A percentile compares a stretch with the other conserved stretches of the same genome.
Evolutionary conservation across 1,140 invertebrate species (phyloP).

Genomic region (Hycleus cichorii): DNA sequence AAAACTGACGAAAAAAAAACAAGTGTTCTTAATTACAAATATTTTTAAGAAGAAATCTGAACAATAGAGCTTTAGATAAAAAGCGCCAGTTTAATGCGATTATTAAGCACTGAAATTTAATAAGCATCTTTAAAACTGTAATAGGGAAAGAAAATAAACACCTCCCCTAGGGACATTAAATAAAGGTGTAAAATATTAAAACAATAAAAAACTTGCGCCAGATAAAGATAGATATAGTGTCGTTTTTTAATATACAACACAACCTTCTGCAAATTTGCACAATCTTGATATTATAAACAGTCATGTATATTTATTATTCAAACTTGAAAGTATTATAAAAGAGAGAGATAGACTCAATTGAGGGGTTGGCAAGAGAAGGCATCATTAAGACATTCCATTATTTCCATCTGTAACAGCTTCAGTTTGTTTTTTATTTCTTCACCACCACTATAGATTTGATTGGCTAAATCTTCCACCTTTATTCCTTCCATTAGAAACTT

Average conservation of each 20-base stretch:
- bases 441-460: constrained; percentile 2
- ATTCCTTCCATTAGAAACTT: constrained; percentile 14
- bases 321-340: constrained; percentile 31
- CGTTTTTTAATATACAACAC: constrained; percentile 22
- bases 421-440: constrained; percentile 26
- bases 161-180: constrained; percentile 28
- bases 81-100: constrained; percentile 26
- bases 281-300: constrained; percentile 34
- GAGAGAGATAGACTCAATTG: no score
- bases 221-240: constrained; percentile 27
- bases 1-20: neutral
- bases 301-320: constrained; percentile 36
- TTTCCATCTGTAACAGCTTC: constrained; percentile 37
- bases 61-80: constrained; percentile 29
- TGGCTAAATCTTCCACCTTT: constrained; percentile 4
- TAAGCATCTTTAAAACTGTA: constrained; percentile 34
- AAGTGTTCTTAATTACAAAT: neutral
- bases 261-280: constrained; percentile 32
- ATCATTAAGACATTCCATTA: constrained; percentile 39
- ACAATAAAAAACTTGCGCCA: constrained; percentile 10
- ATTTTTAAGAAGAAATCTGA: neutral
- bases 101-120: constrained; percentile 36
- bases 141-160: constrained; percentile 28
- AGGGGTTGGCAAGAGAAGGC: constrained; percentile 4
- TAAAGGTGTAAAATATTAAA: constrained; percentile 36